Evolutionary conservation across 2,888 invertebrate genomes (phyloP), one percentile per base, ranked within the genome.

Genomic region (Amiota minor): DNA sequence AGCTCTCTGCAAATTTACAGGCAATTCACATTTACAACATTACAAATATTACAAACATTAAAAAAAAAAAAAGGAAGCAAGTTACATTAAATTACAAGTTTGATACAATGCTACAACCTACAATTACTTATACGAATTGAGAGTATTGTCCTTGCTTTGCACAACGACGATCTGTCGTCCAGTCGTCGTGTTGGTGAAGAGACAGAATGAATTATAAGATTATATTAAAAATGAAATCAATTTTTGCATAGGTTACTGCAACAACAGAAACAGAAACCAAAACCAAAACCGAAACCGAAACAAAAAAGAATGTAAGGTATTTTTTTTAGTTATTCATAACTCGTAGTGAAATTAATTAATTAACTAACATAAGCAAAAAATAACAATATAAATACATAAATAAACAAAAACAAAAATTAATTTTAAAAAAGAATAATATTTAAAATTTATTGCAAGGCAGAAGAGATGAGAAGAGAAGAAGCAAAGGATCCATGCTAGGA

Each of bases 401-500:
- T 74, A 50, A 64, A 70, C 49, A 53, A 68, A 68, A 16, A 53
- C 23, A 50, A 64, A 64, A 64, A 35, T 46, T 46, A 67, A 50
- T 16, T 6, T 62, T 62, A 45, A 46, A 69, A 18, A 35, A 56
- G 49, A 71, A 20, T 56, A 23, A 62, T 9, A 64, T 50, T 11
- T n/a, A 53, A 72, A 70, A 8, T 20, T 18, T 50, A 55, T 35
- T 35, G 35, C 35, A 35, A 35, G 35, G 35, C 35, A 23, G 35
- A 59, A 73, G 69, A 59, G 16, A 20, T 20, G 18, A 9, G 18
- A 16, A 9, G n/a, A 59, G 18, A 9, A 53, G n/a, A 59, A 59
- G 16, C 59, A 59, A 20, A 18, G 20, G 20, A 16, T 59, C 59
- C 35, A 77, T 76, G 77, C 75, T 77, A 75, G 77, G 76, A 78